Percentiles rank a stretch among this genome's conserved stretches.
Evolutionary conservation across 2,113 vertebrate genomes (phyloP).

Genomic region (Scytalopus superciliaris): DNA sequence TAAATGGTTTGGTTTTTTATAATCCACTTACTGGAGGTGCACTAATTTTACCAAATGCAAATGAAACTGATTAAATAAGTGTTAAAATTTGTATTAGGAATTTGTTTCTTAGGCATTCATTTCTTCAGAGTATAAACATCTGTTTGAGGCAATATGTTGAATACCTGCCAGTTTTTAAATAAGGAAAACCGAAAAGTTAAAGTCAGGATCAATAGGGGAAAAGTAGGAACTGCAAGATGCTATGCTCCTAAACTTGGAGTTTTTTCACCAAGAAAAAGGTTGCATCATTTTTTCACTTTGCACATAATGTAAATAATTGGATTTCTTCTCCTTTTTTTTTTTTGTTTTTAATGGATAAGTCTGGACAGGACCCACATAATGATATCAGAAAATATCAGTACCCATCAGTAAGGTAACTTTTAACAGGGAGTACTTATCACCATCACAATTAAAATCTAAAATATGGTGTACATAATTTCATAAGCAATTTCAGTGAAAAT

Average conservation of each 20-base stretch:
- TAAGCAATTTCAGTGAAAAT: not conserved
- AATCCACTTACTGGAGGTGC: not conserved
- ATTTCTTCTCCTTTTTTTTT: not conserved
- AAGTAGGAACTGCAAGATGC: not conserved
- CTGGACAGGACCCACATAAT: not conserved
- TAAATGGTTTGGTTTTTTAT: not conserved
- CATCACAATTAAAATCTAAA: not conserved
- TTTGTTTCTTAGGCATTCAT: not conserved
- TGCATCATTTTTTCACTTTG: not conserved
- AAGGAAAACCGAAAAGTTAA: not conserved
- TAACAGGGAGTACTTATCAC: not conserved
- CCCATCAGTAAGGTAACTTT: not conserved
- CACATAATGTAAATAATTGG: not conserved
- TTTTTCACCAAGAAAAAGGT: not conserved
- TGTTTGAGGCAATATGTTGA: not conserved
- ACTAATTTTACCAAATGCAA: not conserved
- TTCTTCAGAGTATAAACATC: not conserved
- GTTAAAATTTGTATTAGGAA: not conserved
- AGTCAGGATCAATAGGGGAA: not conserved
- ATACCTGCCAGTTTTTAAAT: not conserved
- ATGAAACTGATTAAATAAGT: not conserved
- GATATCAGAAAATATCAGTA: not conserved
- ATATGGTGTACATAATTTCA: not conserved
- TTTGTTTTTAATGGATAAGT: not conserved
- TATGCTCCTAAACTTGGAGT: not conserved